These are phyloP conservation scores for Bucco capensis DNA, from an alignment of 2,113 vertebrate species.

Conservation along the genomic window DNA sequence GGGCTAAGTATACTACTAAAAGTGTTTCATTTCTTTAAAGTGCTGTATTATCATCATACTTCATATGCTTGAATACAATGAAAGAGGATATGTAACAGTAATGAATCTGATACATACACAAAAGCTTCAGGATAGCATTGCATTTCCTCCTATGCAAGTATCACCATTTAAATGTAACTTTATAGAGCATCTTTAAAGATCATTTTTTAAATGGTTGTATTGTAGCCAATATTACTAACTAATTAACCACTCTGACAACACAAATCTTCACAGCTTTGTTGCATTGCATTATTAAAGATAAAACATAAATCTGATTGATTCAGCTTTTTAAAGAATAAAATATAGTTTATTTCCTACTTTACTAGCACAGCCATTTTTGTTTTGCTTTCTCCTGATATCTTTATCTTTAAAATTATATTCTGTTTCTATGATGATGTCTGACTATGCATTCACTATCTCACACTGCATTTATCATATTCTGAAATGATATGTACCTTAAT, in stretches of 20 bases:
- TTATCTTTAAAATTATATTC: not conserved
- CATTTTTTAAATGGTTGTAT: slow-evolving; percentile 47
- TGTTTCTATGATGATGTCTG: not conserved
- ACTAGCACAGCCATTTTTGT: not conserved
- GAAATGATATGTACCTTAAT: too few relatives aligned
- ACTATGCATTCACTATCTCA: not conserved
- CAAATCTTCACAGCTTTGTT: slow-evolving; percentile 20
- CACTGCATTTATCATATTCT: not conserved
- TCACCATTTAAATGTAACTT: slow-evolving; percentile 63
- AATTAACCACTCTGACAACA: slow-evolving; percentile 34
- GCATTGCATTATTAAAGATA: slow-evolving; percentile 28
- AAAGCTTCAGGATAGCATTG: slow-evolving; percentile 24
- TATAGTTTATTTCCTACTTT: not conserved
- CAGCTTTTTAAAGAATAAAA: not conserved
- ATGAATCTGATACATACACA: not conserved
- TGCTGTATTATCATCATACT: not conserved
- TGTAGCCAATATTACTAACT: slow-evolving; percentile 23
- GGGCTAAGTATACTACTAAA: not conserved
- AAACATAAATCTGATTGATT: not conserved
- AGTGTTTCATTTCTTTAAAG: not conserved
- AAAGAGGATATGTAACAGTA: not conserved
- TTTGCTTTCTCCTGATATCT: not conserved
- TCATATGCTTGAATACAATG: not conserved
- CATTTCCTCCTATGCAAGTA: slow-evolving; percentile 40
- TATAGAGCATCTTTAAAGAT: slow-evolving; percentile 59